Percentiles rank a stretch among this genome's conserved stretches.
Conservation (phyloP, 2,113 vertebrate species). For the Fulica atra region DNA sequence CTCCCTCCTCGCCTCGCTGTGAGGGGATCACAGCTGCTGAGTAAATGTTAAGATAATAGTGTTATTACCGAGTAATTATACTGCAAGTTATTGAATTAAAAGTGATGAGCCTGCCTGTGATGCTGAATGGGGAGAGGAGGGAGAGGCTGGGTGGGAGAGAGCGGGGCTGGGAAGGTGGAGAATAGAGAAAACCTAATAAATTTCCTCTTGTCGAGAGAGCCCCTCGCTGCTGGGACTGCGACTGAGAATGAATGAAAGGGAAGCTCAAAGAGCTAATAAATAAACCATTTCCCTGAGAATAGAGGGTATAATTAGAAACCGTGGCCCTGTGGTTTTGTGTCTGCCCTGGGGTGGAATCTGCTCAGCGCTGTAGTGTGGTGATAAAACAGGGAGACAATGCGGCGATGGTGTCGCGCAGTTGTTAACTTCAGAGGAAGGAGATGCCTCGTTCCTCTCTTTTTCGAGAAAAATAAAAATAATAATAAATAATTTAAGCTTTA, state of each 20-base stretch:
- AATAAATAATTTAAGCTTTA: constrained; percentile 47
- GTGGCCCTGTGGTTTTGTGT: constrained; percentile 44
- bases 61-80: constrained; percentile 73
- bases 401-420: constrained; percentile 7
- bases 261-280: constrained; percentile 65
- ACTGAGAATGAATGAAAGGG: constrained; percentile 47
- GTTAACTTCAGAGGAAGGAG: constrained; percentile 18
- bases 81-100: constrained; percentile 72
- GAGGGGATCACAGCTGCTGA: constrained; percentile 63
- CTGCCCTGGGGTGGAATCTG: constrained; percentile 57
- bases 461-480: not conserved
- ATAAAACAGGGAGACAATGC: constrained; percentile 47
- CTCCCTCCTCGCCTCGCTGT: not conserved
- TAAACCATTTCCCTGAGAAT: constrained; percentile 66
- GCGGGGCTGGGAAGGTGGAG: not conserved
- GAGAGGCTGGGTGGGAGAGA: not conserved
- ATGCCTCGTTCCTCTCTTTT: not conserved
- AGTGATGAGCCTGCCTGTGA: constrained; percentile 13
- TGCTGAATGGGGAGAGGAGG: not conserved
- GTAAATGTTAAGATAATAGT: constrained; percentile 71
- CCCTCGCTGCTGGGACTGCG: constrained; percentile 17
- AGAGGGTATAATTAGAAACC: constrained; percentile 61
- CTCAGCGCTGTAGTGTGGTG: not conserved
- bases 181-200: not conserved
- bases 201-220: constrained; percentile 39